Base-by-base conservation (phyloP, 2,888 invertebrate genomes). In the Epiblema foenella region DNA sequence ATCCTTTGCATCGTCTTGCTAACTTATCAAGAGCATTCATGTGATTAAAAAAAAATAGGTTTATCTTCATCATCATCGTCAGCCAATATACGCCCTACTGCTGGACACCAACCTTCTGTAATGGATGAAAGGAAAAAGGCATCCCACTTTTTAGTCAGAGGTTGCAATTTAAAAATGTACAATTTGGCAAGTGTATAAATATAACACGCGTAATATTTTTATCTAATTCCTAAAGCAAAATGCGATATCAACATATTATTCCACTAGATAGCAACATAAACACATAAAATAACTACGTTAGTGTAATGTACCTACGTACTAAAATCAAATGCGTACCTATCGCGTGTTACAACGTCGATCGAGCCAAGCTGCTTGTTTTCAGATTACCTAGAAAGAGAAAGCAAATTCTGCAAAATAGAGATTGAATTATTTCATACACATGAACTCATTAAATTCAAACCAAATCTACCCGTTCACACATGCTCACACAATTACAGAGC, bases 401-500 rank as follows among this genome's bases (percentile, higher is more conserved):
- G 64, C 10, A 54, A 52, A 64, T 33, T 46, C 37, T 49, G 9
- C 49, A 49, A 59, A 69, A 64, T 69, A 46, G 42, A 52, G 58
- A 42, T 17, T 65, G 54, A 70, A 39, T 70, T 59, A 69, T 69
- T 63, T 63, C 62, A 42, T 62, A 65, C 70, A 59, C 60, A 62
- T 67, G 56, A 67, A 71, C 60, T 71, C 71, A 71, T 71, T 71
- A 71, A 71, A 71, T 71, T 51, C 39, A 71, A 71, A 71, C 56
- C 71, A 56, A 66, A 71, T 59, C 52, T 65, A 65, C 66, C 65
- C 70, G 66, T 71, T 71, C 71, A 71, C 71, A 71, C 71, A 71
- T 71, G 71, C 68, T 67, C 67, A 42, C 60, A 76, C 80, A 80
- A 79, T 78, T 78, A 80, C 77, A 77, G 77, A 75, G 73, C 73